phyloP scores from a whole-genome alignment of 2,888 invertebrate genomes.

The Ganaspis brasiliensis region DNA sequence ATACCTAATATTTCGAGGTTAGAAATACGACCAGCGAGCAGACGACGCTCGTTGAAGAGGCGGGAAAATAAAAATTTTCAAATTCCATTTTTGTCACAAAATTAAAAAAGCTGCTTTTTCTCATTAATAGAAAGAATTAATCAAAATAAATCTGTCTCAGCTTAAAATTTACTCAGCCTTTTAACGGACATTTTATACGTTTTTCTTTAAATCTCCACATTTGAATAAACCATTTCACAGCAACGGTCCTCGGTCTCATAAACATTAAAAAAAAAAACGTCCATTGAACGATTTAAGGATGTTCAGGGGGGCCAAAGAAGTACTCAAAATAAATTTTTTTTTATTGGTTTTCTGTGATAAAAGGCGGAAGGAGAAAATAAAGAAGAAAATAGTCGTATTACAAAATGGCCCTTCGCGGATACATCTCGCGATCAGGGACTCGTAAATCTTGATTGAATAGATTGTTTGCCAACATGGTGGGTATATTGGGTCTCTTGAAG shows the following conservation, averaged over 20 bases:
- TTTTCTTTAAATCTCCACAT: background rate
- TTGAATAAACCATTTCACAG: too few relatives aligned
- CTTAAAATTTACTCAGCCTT: background rate
- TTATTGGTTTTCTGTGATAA: constrained; percentile 34
- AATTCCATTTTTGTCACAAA: too few relatives aligned
- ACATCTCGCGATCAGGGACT: constrained; percentile 56
- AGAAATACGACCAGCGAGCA: too few relatives aligned
- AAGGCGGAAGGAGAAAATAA: constrained; percentile 11
- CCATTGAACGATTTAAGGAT: background rate
- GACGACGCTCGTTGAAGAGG: too few relatives aligned
- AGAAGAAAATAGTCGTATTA: constrained; percentile 13
- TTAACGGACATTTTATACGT: too few relatives aligned
- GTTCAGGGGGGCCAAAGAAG: background rate
- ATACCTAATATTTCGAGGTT: too few relatives aligned
- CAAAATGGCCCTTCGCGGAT: constrained; percentile 38
- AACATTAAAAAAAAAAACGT: background rate
- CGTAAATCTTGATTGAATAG: constrained; percentile 73
- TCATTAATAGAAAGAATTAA: too few relatives aligned
- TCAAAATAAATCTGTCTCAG: too few relatives aligned
- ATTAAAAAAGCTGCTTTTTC: too few relatives aligned
- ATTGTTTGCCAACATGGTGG: constrained; percentile 67
- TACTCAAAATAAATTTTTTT: constrained; percentile 13
- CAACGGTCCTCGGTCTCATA: too few relatives aligned
- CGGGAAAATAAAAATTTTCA: too few relatives aligned
- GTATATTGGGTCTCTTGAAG: constrained; percentile 42